Percentiles rank a stretch among this genome's conserved stretches.
Conservation (phyloP, 30 jellyfish, hydroid and myxozoan genomes). For the Pelagia noctiluca region DNA sequence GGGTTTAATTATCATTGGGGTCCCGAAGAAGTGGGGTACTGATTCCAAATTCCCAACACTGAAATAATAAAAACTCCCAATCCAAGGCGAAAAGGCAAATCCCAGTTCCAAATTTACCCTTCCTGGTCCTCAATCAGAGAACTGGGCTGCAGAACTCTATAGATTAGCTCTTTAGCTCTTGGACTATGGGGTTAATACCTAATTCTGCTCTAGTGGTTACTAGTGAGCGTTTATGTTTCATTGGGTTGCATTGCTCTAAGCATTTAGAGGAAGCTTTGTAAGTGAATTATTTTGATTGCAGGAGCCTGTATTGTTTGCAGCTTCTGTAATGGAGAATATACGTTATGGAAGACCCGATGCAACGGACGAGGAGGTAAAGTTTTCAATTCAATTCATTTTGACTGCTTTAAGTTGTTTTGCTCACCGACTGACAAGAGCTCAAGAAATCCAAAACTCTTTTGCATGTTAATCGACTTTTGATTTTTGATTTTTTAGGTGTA, state of each 20-base stretch:
- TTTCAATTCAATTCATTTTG: background rate
- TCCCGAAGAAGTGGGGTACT: no score
- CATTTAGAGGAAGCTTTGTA: background rate
- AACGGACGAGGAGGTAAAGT: conserved; percentile 88
- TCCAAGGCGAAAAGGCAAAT: no score
- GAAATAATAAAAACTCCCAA: no score
- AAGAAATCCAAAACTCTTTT: background rate
- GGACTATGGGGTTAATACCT: no score
- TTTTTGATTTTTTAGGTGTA: conserved; percentile 62
- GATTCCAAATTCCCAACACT: no score
- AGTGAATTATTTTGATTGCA: background rate
- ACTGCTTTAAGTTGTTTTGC: background rate
- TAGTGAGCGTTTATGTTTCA: background rate
- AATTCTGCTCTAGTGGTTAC: no score
- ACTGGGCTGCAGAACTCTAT: no score
- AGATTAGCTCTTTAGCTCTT: no score
- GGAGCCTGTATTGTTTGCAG: conserved; percentile 97
- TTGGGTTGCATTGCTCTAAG: background rate
- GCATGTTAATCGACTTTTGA: background rate
- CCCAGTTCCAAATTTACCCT: no score
- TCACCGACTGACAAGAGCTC: background rate
- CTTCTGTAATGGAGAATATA: conserved; percentile 93
- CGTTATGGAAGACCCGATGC: conserved; percentile 96
- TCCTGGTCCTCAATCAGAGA: no score
- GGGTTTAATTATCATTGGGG: no score